Evolutionary conservation across 2,888 invertebrate genomes (phyloP).

Genomic region (Drosophila seclusa): DNA sequence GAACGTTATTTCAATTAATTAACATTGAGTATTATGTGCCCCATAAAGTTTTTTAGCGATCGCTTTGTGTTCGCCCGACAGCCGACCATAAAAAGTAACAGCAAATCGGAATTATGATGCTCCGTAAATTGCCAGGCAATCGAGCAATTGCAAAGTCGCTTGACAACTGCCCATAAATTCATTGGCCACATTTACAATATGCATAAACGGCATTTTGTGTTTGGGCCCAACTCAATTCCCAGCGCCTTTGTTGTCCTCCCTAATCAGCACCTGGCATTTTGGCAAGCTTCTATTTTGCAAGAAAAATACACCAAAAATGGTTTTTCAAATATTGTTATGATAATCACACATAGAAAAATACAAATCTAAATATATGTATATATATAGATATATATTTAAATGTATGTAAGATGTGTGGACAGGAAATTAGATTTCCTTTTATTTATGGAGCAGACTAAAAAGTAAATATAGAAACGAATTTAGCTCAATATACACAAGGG

Average conservation of each 20-base stretch:
- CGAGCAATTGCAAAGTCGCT: constrained; percentile 64
- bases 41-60: constrained; percentile 39
- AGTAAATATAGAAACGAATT: constrained; percentile 10
- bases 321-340: constrained; percentile 21
- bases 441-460: constrained; percentile 19
- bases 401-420: constrained; percentile 59
- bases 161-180: constrained; percentile 63
- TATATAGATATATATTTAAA: background rate
- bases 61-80: constrained; percentile 46
- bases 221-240: background rate
- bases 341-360: constrained; percentile 51
- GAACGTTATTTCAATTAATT: constrained; percentile 77
- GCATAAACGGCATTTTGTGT: constrained; percentile 42
- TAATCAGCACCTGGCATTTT: background rate
- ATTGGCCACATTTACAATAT: constrained; percentile 50
- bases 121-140: constrained; percentile 59
- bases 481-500: constrained; percentile 7
- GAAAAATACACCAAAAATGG: background rate
- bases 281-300: background rate
- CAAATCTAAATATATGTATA: background rate
- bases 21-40: constrained; percentile 68
- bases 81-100: constrained; percentile 46
- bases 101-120: constrained; percentile 64
- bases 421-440: constrained; percentile 68
- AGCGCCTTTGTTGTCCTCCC: background rate